phyloP scores from a whole-genome alignment of 1,140 invertebrate genomes.

The Colletes latitarsis region DNA sequence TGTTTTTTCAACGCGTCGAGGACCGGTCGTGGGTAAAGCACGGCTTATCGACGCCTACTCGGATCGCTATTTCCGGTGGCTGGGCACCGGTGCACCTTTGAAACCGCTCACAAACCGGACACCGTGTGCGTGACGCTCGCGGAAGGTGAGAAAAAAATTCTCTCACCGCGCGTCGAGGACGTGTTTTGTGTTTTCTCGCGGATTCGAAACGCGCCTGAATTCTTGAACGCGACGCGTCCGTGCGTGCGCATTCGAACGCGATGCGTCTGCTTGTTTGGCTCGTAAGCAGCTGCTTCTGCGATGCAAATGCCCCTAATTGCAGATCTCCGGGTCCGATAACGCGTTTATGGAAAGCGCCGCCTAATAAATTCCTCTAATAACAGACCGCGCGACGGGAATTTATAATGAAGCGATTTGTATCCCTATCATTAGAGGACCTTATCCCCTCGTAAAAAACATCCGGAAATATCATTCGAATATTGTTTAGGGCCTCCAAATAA shows the following conservation, averaged over 20 bases:
- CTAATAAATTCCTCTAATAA: conserved; percentile 42
- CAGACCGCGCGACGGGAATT: conserved; percentile 1
- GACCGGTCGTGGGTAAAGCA: background rate
- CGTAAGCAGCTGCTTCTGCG: conserved; percentile 19
- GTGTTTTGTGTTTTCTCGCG: background rate
- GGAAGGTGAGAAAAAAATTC: conserved; percentile 15
- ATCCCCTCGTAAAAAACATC: background rate
- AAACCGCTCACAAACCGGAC: conserved; percentile 13
- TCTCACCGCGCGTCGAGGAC: background rate
- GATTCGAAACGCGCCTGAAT: background rate
- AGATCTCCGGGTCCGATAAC: conserved; percentile 15
- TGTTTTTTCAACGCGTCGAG: background rate
- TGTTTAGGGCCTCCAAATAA: background rate
- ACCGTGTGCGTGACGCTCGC: conserved; percentile 23
- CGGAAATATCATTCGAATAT: background rate
- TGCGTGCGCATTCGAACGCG: conserved; percentile 20
- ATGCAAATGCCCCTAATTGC: conserved; percentile 42
- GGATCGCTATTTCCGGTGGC: conserved; percentile 14
- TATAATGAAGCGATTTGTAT: conserved; percentile 4
- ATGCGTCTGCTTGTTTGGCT: background rate
- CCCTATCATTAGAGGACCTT: background rate
- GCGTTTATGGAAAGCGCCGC: background rate
- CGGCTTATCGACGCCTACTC: conserved; percentile 23
- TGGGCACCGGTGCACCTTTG: background rate
- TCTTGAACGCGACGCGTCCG: background rate